Conservation (phyloP, 1,140 invertebrate species). For the Drosophila tropicalis region DNA sequence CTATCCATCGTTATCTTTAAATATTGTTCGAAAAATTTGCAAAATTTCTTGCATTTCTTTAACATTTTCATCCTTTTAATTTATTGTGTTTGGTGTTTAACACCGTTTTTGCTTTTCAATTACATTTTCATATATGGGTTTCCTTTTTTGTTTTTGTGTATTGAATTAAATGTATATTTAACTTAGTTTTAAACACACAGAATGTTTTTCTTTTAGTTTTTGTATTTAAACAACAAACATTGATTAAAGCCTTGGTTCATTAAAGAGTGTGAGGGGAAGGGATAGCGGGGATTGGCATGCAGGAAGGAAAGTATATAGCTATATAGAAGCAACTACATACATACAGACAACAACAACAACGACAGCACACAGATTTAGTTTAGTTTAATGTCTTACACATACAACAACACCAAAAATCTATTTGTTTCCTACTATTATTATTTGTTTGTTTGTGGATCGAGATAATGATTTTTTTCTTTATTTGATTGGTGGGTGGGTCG, state of each 20-base stretch:
- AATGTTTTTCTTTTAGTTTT: neutral
- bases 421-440: constrained; percentile 29
- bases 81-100: constrained; percentile 62
- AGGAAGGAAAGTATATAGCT: constrained; percentile 20
- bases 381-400: constrained; percentile 57
- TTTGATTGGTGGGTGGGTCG: neutral
- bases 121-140: constrained; percentile 58
- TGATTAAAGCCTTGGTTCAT: constrained; percentile 55
- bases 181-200: constrained; percentile 57
- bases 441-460: neutral
- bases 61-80: constrained; percentile 9
- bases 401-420: constrained; percentile 78
- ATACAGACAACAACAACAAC: constrained; percentile 41
- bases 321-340: constrained; percentile 13
- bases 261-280: constrained; percentile 9
- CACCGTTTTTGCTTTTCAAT: constrained; percentile 77
- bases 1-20: constrained; percentile 19
- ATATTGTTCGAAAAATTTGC: constrained; percentile 13
- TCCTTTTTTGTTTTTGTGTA: neutral
- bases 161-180: constrained; percentile 28
- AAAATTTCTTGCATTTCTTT: constrained; percentile 26
- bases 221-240: constrained; percentile 59
- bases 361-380: constrained; percentile 71
- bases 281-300: constrained; percentile 21
- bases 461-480: constrained; percentile 2